phyloP scores from a whole-genome alignment of 2,113 vertebrate species.

The Chroicocephalus ridibundus region DNA sequence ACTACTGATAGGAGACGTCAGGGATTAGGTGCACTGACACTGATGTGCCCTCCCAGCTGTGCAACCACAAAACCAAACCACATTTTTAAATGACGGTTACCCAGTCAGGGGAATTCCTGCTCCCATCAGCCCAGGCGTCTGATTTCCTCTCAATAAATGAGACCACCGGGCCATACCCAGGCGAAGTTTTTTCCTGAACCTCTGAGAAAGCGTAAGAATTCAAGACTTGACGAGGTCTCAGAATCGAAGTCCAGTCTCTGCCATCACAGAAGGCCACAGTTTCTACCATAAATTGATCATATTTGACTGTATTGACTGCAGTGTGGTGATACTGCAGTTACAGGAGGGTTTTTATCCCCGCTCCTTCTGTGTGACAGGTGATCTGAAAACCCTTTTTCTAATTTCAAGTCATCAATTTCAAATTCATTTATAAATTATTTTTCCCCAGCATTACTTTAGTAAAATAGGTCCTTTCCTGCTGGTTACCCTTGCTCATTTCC shows the following conservation, averaged over 20 bases:
- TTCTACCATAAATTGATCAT: neutral
- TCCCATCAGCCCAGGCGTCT: rapidly evolving
- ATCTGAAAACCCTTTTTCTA: neutral
- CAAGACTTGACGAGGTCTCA: neutral
- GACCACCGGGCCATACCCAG: neutral
- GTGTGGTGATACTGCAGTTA: neutral
- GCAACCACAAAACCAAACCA: neutral
- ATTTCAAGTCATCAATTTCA: neutral
- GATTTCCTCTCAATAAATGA: neutral
- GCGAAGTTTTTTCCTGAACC: neutral
- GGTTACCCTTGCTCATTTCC: neutral
- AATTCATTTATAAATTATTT: neutral
- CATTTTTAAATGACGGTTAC: neutral
- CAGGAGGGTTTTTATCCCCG: neutral
- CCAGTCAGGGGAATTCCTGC: neutral
- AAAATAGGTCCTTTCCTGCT: neutral
- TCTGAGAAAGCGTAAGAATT: neutral
- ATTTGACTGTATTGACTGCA: neutral
- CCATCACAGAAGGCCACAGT: neutral
- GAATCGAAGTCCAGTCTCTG: neutral
- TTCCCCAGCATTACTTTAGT: neutral
- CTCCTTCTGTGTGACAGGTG: neutral
- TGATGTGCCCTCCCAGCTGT: neutral
- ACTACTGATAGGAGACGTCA: neutral
- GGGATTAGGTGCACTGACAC: neutral